Base-by-base conservation (phyloP, 1,140 invertebrate genomes). In the Atta colombica region DNA sequence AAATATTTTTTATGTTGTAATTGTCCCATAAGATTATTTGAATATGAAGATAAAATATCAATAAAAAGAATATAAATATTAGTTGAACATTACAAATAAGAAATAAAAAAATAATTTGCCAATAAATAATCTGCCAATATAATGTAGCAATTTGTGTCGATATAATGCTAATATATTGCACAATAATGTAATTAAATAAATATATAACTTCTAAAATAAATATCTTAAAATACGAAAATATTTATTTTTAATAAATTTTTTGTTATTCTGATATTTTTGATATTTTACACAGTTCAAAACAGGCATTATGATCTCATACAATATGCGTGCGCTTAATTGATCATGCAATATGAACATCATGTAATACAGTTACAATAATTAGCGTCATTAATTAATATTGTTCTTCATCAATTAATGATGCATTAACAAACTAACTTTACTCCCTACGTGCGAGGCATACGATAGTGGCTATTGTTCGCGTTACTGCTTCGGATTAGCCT, bases 391-490 rank as follows among this genome's bases (percentile, higher is more conserved):
- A 81, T 81, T 72, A 81, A 58, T 31, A 71, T 72, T 25, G 28
- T 6, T 61, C 39, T 61, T 60, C 25, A 55, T 74, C n/a, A 74
- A 75, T 84, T 75, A 74, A 84, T 58, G 39, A 75, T 49, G 55
- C 39, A 75, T 60, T 74, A 74, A 74, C 68, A 74, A 72, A 69
- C n/a, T 55, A 60, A 63, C 35, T 78, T 65, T 21, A 14, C 12
- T 60, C 25, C 8, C 16, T 66, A 84, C 45, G 71, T 61, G 69
- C 55, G 25, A 61, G 55, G 14, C 8, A 45, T 39, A 74, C n/a
- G 69, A 84, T 84, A 84, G 39, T 39, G 14, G 55, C 55, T 61
- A 84, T 84, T 84, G 69, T 84, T 84, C 69, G 69, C 28, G 49
- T 71, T 61, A 61, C 69, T 74, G 35, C 35, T 28, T 74, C 39